A percentile compares a stretch with the other conserved stretches of the same genome.
phyloP scores from a whole-genome alignment of 1,140 invertebrate species.

The Caenorhabditis inopinata region DNA sequence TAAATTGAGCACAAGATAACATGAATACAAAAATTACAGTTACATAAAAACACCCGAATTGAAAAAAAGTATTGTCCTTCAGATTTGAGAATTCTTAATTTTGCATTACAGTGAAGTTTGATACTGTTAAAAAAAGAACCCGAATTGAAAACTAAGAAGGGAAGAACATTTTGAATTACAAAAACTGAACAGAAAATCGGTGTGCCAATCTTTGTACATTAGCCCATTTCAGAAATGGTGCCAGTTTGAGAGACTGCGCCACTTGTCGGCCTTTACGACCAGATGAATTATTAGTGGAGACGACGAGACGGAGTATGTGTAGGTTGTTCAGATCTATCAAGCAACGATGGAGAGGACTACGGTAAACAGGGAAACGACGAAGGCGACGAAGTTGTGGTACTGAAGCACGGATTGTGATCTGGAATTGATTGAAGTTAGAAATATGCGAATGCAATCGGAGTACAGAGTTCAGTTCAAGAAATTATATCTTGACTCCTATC shows the following conservation, averaged over 20 bases:
- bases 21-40: background rate
- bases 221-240: slow-evolving; percentile 23
- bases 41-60: background rate
- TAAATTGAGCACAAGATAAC: background rate
- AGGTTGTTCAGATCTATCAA: background rate
- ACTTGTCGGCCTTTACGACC: background rate
- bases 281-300: background rate
- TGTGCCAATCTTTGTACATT: slow-evolving; percentile 15
- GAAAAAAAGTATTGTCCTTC: no score
- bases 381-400: slow-evolving; percentile 39
- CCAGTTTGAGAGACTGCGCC: slow-evolving; percentile 22
- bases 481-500: no score
- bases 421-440: no score
- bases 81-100: no score
- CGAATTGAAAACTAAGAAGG: background rate
- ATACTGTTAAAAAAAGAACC: background rate
- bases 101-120: slow-evolving; percentile 11
- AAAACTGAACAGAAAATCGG: slow-evolving; percentile 20
- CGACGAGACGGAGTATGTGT: slow-evolving; percentile 30
- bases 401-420: slow-evolving; percentile 35
- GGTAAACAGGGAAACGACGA: slow-evolving; percentile 28
- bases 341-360: slow-evolving; percentile 20
- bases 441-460: no score
- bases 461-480: no score
- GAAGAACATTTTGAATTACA: background rate